Conservation (phyloP, 2,888 invertebrate genomes). For the Hirtodrosophila cameraria region DNA sequence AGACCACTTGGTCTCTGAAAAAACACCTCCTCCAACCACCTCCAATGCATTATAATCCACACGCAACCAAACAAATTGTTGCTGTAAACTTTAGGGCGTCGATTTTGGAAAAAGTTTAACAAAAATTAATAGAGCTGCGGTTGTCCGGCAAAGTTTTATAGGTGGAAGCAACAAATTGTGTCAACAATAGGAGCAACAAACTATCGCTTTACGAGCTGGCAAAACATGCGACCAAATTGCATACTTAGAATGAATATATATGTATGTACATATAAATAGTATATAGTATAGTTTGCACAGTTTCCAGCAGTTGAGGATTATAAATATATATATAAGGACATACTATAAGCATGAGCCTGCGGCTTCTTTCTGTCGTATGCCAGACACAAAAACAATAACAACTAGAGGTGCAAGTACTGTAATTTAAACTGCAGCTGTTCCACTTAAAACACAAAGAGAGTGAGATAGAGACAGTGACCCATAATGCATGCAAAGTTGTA, state of each 20-base stretch:
- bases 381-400: constrained; percentile 12
- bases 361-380: constrained; percentile 14
- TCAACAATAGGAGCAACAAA: constrained; percentile 35
- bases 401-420: constrained; percentile 20
- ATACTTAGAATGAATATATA: constrained; percentile 25
- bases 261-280: neutral
- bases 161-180: constrained; percentile 40
- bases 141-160: constrained; percentile 12
- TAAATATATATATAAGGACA: constrained; percentile 9
- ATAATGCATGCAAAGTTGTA: constrained; percentile 74
- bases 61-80: constrained; percentile 4
- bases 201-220: constrained; percentile 6
- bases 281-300: neutral
- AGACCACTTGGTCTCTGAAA: constrained; percentile 19
- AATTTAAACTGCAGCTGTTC: constrained; percentile 52
- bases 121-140: constrained; percentile 53
- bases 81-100: constrained; percentile 30
- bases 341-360: constrained; percentile 13
- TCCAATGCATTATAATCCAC: too few relatives aligned
- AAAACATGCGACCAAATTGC: constrained; percentile 42
- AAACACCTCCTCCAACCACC: neutral
- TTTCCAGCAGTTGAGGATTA: constrained; percentile 50
- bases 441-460: constrained; percentile 22
- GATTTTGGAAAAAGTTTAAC: constrained; percentile 24
- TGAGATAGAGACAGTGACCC: constrained; percentile 13